Percentiles rank a stretch among this genome's conserved stretches.
Conservation (phyloP, 1,140 invertebrate genomes). For the Drosophila truncata region DNA sequence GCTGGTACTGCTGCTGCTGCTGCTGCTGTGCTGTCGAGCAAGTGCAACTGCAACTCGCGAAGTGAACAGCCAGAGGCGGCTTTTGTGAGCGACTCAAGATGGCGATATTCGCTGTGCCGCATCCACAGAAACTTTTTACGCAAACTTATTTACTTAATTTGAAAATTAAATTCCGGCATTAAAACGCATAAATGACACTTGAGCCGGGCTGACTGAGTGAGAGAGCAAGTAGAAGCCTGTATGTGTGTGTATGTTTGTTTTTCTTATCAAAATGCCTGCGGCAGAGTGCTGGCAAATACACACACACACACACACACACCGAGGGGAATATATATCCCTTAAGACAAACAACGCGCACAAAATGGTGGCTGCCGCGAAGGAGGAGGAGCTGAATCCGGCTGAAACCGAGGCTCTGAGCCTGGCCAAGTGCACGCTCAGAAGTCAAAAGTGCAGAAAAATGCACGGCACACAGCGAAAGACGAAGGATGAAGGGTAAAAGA, state of each 20-base stretch:
- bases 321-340: constrained; percentile 72
- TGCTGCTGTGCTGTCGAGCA: no score
- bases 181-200: constrained; percentile 84
- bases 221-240: not conserved
- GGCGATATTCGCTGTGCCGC: constrained; percentile 8
- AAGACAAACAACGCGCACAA: constrained; percentile 80
- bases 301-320: constrained; percentile 38
- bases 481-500: not conserved
- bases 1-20: no score
- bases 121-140: constrained; percentile 56
- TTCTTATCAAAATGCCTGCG: constrained; percentile 83
- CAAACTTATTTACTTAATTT: constrained; percentile 80
- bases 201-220: constrained; percentile 38
- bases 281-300: constrained; percentile 76
- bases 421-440: constrained; percentile 81
- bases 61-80: constrained; percentile 33
- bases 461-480: constrained; percentile 72
- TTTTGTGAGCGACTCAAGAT: constrained; percentile 21
- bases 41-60: constrained; percentile 24
- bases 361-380: constrained; percentile 37
- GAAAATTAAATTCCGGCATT: constrained; percentile 82
- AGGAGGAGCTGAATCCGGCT: constrained; percentile 28
- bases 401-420: constrained; percentile 33
- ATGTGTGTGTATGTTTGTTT: constrained; percentile 64
- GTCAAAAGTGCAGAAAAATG: constrained; percentile 83